These are phyloP conservation scores for Parapsyche elsis DNA, from an alignment of 1,140 invertebrate species.

Conservation along the genomic window DNA sequence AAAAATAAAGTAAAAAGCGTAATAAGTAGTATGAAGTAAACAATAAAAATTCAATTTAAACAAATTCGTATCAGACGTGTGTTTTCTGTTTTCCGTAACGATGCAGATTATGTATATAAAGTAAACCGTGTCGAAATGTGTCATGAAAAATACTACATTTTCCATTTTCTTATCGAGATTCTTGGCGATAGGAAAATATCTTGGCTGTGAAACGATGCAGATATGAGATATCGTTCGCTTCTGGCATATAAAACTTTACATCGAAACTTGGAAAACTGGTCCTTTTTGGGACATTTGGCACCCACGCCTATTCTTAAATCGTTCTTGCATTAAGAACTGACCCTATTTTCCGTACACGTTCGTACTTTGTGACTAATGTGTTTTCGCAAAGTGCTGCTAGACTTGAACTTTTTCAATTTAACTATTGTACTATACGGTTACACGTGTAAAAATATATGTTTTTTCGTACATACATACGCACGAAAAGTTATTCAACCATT, in stretches of 20 bases:
- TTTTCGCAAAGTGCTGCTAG: not conserved
- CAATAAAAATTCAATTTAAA: no score
- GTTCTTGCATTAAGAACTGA: conserved; percentile 8
- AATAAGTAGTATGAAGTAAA: no score
- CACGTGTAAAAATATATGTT: no score
- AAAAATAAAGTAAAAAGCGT: no score
- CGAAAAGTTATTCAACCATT: no score
- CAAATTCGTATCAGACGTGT: no score
- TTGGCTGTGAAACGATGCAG: conserved; percentile 11
- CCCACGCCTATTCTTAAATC: not conserved
- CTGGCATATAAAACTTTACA: not conserved
- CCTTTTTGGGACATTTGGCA: not conserved
- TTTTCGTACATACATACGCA: no score
- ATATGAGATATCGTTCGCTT: not conserved
- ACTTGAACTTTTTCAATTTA: conserved; percentile 15
- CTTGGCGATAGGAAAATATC: not conserved
- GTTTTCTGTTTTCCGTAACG: no score
- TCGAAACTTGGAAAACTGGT: not conserved
- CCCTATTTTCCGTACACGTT: not conserved
- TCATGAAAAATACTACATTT: not conserved
- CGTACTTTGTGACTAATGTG: not conserved
- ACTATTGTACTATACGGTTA: not conserved
- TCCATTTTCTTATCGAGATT: conserved; percentile 8
- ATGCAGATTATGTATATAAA: no score
- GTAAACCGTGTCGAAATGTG: no score